Conservation (phyloP, 1,140 invertebrate species). For the Aplysia californica region DNA sequence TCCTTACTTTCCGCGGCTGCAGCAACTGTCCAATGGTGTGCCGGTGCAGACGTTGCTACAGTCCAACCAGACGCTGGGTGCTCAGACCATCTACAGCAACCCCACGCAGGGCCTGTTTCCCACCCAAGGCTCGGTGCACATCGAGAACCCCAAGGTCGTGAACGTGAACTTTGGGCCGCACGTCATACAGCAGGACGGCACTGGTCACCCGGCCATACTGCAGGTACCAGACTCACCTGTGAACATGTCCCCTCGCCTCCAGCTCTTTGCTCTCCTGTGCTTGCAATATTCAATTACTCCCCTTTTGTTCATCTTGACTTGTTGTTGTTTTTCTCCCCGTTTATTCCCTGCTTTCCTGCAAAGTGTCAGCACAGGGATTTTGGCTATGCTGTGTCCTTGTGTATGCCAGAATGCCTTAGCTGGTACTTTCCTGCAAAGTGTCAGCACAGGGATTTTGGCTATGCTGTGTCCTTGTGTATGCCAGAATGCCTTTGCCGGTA, state of each 20-base stretch:
- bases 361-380: background rate
- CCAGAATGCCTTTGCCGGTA: no score
- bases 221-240: constrained; percentile 17
- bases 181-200: constrained; percentile 15
- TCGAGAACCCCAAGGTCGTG: constrained; percentile 28
- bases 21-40: constrained; percentile 5
- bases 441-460: background rate
- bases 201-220: constrained; percentile 23
- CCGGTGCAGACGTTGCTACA: constrained; percentile 17
- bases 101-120: constrained; percentile 10
- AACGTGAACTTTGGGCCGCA: constrained; percentile 29
- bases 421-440: background rate
- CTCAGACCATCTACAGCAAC: constrained; percentile 10
- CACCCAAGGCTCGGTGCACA: constrained; percentile 22
- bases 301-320: background rate
- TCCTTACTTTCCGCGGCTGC: background rate
- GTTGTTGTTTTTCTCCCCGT: background rate
- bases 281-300: background rate
- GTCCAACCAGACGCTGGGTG: constrained; percentile 4
- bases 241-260: background rate
- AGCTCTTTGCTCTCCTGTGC: background rate
- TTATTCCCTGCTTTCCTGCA: no score
- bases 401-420: no score
- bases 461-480: background rate
- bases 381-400: background rate